Evolutionary conservation across 1,140 invertebrate species (phyloP).

Genomic region (Pseudoatta argentina): DNA sequence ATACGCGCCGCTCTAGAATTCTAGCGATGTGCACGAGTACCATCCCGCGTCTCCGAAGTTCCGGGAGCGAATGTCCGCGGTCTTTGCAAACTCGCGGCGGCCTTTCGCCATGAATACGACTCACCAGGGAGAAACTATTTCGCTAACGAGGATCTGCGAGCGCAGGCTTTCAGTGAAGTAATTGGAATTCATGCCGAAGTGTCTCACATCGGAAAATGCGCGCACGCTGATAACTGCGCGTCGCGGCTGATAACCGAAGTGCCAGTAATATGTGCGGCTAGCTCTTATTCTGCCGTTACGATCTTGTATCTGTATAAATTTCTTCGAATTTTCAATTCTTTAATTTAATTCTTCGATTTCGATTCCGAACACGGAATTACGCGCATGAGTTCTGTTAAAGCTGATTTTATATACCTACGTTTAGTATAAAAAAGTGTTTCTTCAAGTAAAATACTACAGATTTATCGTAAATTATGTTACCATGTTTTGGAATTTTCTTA

Average conservation of each 20-base stretch:
- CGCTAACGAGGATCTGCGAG: constrained; percentile 40
- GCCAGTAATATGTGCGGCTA: constrained; percentile 3
- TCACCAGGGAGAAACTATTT: constrained; percentile 41
- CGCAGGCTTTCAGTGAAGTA: constrained; percentile 15
- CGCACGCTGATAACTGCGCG: constrained; percentile 9
- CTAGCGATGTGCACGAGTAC: constrained; percentile 42
- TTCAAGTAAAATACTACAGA: background rate
- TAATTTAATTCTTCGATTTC: background rate
- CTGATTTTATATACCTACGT: background rate
- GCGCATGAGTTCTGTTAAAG: background rate
- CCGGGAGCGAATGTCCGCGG: constrained; percentile 31
- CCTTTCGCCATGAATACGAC: constrained; percentile 33
- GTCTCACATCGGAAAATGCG: background rate
- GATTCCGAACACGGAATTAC: background rate
- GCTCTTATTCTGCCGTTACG: background rate
- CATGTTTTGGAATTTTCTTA: no score
- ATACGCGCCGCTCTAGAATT: constrained; percentile 57
- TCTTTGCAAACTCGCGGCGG: constrained; percentile 32
- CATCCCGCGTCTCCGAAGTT: constrained; percentile 39
- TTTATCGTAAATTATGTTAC: background rate
- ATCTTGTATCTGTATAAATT: background rate
- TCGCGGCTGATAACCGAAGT: constrained; percentile 19
- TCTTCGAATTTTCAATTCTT: background rate
- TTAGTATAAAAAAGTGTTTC: background rate
- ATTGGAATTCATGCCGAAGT: constrained; percentile 47